A percentile compares a stretch with the other conserved stretches of the same genome.
Conservation (phyloP, 2,113 vertebrate genomes). For the Petaurus breviceps region DNA sequence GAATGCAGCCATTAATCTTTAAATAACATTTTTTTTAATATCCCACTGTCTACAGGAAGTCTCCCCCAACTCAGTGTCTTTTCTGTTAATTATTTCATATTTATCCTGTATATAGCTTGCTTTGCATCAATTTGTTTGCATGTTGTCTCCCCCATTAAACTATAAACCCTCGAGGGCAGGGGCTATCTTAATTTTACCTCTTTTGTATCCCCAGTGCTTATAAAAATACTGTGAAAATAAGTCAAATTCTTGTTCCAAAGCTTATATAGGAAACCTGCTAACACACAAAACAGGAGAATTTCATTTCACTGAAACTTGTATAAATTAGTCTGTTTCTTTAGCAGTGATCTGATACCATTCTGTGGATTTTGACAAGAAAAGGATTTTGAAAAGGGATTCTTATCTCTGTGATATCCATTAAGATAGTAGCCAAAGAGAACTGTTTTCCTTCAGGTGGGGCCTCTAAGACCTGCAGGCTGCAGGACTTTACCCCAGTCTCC, state of each 20-base stretch:
- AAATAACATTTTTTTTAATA: slow-evolving; percentile 41
- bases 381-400: slow-evolving; percentile 52
- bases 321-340: slow-evolving; percentile 59
- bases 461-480: neutral
- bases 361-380: slow-evolving; percentile 54
- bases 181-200: neutral
- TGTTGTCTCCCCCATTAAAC: neutral
- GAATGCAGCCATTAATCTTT: slow-evolving; percentile 38
- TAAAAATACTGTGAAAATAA: slow-evolving; percentile 23
- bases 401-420: slow-evolving; percentile 66
- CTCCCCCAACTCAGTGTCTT: neutral
- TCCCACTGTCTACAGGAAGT: too few species aligned
- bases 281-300: slow-evolving; percentile 55
- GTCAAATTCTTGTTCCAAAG: slow-evolving; percentile 48
- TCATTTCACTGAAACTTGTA: slow-evolving; percentile 36
- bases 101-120: neutral
- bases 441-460: neutral
- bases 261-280: slow-evolving; percentile 57
- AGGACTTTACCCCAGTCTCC: neutral
- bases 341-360: neutral
- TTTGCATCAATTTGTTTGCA: neutral
- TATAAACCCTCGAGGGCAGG: neutral
- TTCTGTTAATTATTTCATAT: neutral
- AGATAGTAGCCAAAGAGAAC: slow-evolving; percentile 37
- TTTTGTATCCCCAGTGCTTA: neutral